Conservation (phyloP, 2,113 vertebrate genomes). For the Strix aluco region DNA sequence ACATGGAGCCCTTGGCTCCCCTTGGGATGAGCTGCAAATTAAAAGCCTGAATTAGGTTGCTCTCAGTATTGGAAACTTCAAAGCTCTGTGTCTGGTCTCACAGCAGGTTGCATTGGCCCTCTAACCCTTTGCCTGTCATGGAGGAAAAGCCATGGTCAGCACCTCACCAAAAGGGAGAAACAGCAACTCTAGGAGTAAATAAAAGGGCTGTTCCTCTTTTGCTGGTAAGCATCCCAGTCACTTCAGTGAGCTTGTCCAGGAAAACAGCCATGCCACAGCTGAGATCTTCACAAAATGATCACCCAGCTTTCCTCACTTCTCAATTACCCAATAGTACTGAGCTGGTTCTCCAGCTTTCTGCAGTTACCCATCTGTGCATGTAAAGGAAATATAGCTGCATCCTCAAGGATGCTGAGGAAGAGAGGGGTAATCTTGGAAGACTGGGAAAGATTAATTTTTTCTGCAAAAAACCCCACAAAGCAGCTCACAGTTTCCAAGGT, state of each 20-base stretch:
- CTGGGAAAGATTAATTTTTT: not conserved
- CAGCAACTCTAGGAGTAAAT: not conserved
- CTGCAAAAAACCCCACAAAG: not conserved
- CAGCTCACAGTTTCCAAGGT: not conserved
- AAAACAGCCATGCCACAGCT: not conserved
- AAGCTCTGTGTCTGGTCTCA: not conserved
- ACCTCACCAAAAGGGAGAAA: not conserved
- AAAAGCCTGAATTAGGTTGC: not conserved
- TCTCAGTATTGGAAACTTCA: not conserved
- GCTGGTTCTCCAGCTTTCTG: not conserved
- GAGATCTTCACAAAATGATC: not conserved
- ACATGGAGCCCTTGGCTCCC: not conserved
- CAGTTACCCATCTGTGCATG: not conserved
- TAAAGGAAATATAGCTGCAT: not conserved
- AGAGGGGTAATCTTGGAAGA: not conserved
- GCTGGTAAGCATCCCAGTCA: not conserved
- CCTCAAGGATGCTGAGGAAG: not conserved
- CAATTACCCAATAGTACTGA: not conserved
- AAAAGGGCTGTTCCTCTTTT: not conserved
- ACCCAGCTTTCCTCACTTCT: not conserved
- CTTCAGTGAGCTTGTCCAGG: not conserved
- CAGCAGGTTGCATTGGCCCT: rapidly evolving
- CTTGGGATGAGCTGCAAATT: not conserved
- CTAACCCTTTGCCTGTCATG: rapidly evolving
- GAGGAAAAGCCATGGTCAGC: not conserved